A percentile compares a stretch with the other conserved stretches of the same genome.
Conservation (phyloP, 2,797 vertebrate species). For the Buceros bicornis region DNA sequence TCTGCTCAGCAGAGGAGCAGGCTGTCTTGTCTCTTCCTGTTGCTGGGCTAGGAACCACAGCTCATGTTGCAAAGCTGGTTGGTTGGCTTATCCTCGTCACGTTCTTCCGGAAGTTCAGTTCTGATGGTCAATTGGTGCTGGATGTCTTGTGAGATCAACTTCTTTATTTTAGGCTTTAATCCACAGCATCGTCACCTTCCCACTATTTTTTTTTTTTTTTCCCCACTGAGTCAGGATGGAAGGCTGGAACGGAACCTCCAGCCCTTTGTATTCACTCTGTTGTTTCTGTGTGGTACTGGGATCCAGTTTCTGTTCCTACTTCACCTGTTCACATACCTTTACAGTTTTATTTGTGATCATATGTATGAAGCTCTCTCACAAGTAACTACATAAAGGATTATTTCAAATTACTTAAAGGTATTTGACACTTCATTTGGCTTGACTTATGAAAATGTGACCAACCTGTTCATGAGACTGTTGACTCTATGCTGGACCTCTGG, state of each 20-base stretch:
- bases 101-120: not conserved
- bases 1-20: not conserved
- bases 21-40: not conserved
- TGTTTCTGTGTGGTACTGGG: not conserved
- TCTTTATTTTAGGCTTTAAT: constrained; percentile 8
- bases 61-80: fast-evolving
- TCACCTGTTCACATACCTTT: not conserved
- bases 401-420: not conserved
- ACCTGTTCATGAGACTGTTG: not conserved
- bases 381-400: not conserved
- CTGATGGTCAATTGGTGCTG: not conserved
- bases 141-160: fast-evolving
- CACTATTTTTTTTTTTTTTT: not conserved
- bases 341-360: not conserved
- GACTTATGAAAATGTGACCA: not conserved
- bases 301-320: not conserved
- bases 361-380: not conserved
- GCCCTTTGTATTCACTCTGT: not conserved
- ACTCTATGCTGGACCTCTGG: not conserved
- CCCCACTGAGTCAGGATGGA: fast-evolving
- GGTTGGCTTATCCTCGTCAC: not conserved
- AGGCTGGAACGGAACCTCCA: not conserved
- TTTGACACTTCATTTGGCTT: not conserved
- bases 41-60: not conserved
- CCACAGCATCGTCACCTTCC: not conserved